These are phyloP conservation scores for Clistopyga incitator DNA, from an alignment of 2,888 invertebrate genomes.

Conservation along the genomic window DNA sequence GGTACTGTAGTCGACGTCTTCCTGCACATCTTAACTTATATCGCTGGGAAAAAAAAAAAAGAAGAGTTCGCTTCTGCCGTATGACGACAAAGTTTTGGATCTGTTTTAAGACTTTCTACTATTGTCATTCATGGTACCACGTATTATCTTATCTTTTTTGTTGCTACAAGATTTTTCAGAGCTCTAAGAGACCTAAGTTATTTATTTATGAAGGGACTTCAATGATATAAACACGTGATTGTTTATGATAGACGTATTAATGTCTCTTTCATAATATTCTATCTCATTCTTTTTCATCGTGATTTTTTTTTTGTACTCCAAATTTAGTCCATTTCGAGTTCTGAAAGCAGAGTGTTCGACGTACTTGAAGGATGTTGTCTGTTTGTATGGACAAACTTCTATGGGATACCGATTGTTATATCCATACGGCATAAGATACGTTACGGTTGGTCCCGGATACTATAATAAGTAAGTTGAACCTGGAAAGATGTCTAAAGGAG, in stretches of 20 bases:
- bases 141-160: neutral
- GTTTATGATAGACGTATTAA: too few species aligned
- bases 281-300: too few species aligned
- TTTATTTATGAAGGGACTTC: neutral
- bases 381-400: neutral
- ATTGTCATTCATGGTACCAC: neutral
- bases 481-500: slow-evolving; percentile 39
- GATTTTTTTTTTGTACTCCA: too few species aligned
- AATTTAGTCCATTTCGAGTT: too few species aligned
- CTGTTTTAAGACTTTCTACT: neutral
- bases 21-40: slow-evolving; percentile 3
- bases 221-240: too few species aligned
- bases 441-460: neutral
- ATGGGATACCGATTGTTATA: neutral
- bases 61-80: neutral
- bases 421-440: neutral
- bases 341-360: too few species aligned
- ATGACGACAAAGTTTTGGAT: neutral
- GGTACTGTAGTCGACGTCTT: neutral
- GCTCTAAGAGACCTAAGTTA: neutral
- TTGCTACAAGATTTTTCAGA: neutral
- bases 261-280: too few species aligned
- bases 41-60: neutral
- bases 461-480: slow-evolving; percentile 6
- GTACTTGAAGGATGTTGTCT: too few species aligned